Conservation (phyloP, 2,888 invertebrate species). For the Dendrolimus houi region DNA sequence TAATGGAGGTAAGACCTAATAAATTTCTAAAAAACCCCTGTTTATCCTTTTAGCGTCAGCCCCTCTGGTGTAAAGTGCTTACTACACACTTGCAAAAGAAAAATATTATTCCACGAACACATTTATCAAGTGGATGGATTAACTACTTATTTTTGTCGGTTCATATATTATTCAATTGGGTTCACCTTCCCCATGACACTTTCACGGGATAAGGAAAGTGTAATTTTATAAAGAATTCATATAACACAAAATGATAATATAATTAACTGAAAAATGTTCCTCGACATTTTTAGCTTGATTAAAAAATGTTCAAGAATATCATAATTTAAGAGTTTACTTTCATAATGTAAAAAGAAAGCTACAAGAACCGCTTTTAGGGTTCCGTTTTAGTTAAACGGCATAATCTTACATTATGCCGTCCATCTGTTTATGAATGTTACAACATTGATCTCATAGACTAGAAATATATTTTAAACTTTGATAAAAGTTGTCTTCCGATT, state of each 20-base stretch:
- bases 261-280: conserved; percentile 3
- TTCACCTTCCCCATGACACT: conserved; percentile 14
- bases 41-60: conserved; percentile 7
- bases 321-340: no score
- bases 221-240: conserved; percentile 3
- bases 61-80: not conserved
- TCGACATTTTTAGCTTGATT: conserved; percentile 3
- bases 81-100: conserved; percentile 4
- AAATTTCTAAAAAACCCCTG: conserved; percentile 12
- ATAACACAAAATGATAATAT: conserved; percentile 1
- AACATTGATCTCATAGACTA: no score
- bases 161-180: conserved; percentile 21
- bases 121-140: conserved; percentile 14
- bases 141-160: conserved; percentile 19
- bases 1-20: conserved; percentile 13
- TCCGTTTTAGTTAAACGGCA: no score
- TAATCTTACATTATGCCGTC: no score
- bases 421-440: no score
- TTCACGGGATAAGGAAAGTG: conserved; percentile 3
- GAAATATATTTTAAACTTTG: no score
- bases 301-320: not conserved
- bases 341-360: no score
- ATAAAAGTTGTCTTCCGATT: no score
- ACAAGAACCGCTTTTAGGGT: conserved; percentile 10
- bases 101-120: conserved; percentile 5